Conservation (phyloP, 2,113 vertebrate species). For the Tragelaphus imberbis region DNA sequence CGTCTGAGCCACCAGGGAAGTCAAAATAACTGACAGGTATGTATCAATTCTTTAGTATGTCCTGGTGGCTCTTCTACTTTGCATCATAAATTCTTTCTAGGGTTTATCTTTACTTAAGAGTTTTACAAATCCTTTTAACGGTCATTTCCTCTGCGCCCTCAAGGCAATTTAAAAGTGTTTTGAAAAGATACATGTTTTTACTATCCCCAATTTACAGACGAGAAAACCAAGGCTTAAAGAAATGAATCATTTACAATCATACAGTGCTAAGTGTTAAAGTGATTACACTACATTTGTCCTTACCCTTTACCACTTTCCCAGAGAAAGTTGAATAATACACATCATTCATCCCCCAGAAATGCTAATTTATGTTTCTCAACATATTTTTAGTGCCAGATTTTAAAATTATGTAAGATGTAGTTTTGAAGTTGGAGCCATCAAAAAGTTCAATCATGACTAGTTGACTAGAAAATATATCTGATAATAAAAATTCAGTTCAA, state of each 20-base stretch:
- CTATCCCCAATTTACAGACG: not conserved
- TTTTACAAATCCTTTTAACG: not conserved
- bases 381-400: constrained; percentile 51
- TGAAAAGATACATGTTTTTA: not conserved
- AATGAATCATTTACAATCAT: not conserved
- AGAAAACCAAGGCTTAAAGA: not conserved
- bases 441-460: constrained; percentile 75
- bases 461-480: constrained; percentile 74
- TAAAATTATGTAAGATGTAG: constrained; percentile 52
- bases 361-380: constrained; percentile 54
- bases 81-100: not conserved
- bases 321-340: not conserved
- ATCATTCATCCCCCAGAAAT: constrained; percentile 21
- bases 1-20: too few relatives aligned
- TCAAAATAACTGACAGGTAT: not conserved
- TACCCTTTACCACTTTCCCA: not conserved
- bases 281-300: too few relatives aligned
- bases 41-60: accelerated
- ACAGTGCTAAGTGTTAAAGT: accelerated
- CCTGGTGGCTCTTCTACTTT: accelerated
- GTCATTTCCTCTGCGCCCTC: not conserved
- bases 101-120: not conserved
- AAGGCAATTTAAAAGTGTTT: not conserved
- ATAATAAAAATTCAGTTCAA: constrained; percentile 76
- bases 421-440: constrained; percentile 75